phyloP scores from a whole-genome alignment of 1,140 invertebrate genomes.

The Diuraphis noxia region DNA sequence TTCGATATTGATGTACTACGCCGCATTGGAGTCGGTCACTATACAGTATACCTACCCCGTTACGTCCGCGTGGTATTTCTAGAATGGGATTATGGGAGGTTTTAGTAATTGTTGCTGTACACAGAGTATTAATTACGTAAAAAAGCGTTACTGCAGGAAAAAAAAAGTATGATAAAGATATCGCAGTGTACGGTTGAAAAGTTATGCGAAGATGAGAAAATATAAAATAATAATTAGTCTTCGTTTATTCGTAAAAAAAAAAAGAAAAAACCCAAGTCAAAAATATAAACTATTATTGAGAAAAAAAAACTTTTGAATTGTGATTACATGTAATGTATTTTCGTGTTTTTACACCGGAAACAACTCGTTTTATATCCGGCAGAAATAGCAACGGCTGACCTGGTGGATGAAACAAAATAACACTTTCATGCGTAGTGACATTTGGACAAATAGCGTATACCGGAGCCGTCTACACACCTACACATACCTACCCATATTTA shows the following conservation, averaged over 20 bases:
- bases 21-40: background rate
- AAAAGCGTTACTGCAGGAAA: background rate
- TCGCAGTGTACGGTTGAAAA: background rate
- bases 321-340: background rate
- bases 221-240: background rate
- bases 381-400: background rate
- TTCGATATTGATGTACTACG: conserved; percentile 7
- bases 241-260: background rate
- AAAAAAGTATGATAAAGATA: background rate
- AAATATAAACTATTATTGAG: conserved; percentile 13
- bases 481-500: background rate
- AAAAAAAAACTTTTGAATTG: background rate
- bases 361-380: conserved; percentile 13
- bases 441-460: conserved; percentile 3
- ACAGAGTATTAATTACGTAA: background rate
- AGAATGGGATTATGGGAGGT: background rate
- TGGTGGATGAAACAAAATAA: conserved; percentile 3
- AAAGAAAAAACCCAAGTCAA: background rate
- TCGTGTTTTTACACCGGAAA: background rate
- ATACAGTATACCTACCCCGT: background rate
- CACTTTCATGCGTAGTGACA: conserved; percentile 12
- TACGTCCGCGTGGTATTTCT: background rate
- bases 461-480: background rate
- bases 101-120: background rate
- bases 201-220: background rate